Percentiles rank a stretch among this genome's conserved stretches.
Conservation (phyloP, 2,113 vertebrate genomes). For the Oenanthe melanoleuca region DNA sequence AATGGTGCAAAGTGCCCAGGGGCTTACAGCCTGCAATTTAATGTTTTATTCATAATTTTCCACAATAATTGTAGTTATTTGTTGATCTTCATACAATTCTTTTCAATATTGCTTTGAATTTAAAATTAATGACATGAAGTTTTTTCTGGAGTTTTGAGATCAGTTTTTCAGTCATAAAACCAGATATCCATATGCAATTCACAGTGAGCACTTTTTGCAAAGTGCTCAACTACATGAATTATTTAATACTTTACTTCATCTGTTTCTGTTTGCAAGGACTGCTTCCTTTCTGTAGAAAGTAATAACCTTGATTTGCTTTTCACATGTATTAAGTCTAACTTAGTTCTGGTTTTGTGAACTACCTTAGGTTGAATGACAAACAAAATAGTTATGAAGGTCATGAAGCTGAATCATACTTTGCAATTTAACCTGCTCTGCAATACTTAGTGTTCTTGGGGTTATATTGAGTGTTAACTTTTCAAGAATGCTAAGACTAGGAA, state of each 20-base stretch:
- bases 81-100: constrained; percentile 63
- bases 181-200: constrained; percentile 24
- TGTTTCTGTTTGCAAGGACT: constrained; percentile 51
- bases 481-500: not conserved
- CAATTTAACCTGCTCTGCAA: not conserved
- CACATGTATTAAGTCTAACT: constrained; percentile 9
- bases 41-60: constrained; percentile 70
- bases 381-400: not conserved
- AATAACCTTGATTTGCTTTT: constrained; percentile 61
- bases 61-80: constrained; percentile 69
- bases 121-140: not conserved
- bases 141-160: constrained; percentile 34
- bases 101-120: constrained; percentile 52
- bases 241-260: constrained; percentile 62
- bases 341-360: constrained; percentile 7
- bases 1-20: constrained; percentile 28
- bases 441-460: not conserved
- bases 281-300: constrained; percentile 6
- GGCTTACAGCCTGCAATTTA: not conserved
- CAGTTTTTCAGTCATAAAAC: constrained; percentile 50
- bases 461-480: not conserved
- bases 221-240: constrained; percentile 66
- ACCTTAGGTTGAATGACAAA: not conserved
- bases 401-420: not conserved
- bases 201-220: constrained; percentile 36